Conservation (phyloP, 2,113 vertebrate genomes). For the Eurystomus gularis region DNA sequence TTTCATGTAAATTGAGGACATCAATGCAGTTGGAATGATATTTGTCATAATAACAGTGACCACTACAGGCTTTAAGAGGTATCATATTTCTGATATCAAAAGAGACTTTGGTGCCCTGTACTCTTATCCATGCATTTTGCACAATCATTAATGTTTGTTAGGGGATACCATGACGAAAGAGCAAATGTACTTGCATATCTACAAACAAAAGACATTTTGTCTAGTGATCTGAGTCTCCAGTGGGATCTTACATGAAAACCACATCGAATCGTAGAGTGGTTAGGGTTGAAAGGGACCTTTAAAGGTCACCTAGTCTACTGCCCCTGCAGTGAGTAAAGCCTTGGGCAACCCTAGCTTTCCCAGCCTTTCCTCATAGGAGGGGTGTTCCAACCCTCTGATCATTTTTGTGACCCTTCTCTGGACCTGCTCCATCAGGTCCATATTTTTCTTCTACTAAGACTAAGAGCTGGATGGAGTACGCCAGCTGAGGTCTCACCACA, state of each 20-base stretch:
- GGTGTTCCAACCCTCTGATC: neutral
- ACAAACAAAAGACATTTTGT: neutral
- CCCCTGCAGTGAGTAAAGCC: neutral
- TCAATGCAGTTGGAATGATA: neutral
- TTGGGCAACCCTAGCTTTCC: neutral
- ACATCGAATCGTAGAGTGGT: neutral
- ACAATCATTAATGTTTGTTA: neutral
- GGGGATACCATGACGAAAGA: neutral
- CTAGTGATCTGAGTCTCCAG: neutral
- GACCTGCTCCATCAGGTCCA: rapidly evolving
- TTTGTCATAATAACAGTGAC: neutral
- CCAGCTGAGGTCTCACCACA: neutral
- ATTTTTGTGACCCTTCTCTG: neutral
- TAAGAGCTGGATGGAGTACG: neutral
- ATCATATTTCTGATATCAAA: neutral
- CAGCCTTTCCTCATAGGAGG: neutral
- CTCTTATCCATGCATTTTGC: neutral
- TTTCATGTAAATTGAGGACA: neutral
- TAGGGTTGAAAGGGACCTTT: neutral
- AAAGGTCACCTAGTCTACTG: neutral
- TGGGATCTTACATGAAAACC: neutral
- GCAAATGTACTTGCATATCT: neutral
- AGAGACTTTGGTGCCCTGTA: neutral
- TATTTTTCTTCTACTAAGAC: neutral
- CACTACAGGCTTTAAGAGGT: neutral